These are phyloP conservation scores for Adelphocoris suturalis DNA, from an alignment of 2,888 invertebrate genomes.

Conservation along the genomic window DNA sequence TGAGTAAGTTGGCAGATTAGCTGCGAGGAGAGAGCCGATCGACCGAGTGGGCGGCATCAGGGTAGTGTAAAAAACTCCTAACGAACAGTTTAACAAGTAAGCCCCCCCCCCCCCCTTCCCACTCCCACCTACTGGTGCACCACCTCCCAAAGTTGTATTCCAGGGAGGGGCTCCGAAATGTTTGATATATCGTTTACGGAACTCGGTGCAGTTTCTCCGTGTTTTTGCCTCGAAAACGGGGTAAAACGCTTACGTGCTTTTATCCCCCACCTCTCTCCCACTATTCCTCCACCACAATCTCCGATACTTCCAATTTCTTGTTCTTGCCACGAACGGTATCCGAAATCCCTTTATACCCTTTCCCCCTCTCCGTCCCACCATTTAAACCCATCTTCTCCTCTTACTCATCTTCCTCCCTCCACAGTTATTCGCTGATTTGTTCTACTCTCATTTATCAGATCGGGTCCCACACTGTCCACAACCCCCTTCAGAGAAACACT, in stretches of 20 bases:
- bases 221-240: slow-evolving; percentile 29
- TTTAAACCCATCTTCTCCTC: not conserved
- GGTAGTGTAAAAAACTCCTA: slow-evolving; percentile 44
- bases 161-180: slow-evolving; percentile 15
- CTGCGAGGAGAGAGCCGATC: not conserved
- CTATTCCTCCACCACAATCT: not conserved
- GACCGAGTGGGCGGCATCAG: not conserved
- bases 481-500: not conserved
- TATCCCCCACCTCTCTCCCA: not conserved
- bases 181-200: slow-evolving; percentile 47
- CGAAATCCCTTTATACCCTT: not conserved
- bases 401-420: slow-evolving; percentile 18
- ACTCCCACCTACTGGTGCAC: not conserved
- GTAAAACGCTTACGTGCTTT: slow-evolving; percentile 4
- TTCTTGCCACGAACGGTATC: slow-evolving; percentile 18
- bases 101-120: not conserved
- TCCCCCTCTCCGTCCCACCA: not conserved
- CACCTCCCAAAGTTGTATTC: slow-evolving; percentile 29
- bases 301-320: slow-evolving; percentile 40
- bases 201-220: slow-evolving; percentile 2
- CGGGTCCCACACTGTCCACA: slow-evolving; percentile 7
- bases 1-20: slow-evolving; percentile 6
- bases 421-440: slow-evolving; percentile 33
- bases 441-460: slow-evolving; percentile 36
- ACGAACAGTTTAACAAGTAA: slow-evolving; percentile 51